Evolutionary conservation across 2,797 vertebrate species (phyloP), one percentile per base, ranked within the genome.

Genomic region (Argyrosomus regius): DNA sequence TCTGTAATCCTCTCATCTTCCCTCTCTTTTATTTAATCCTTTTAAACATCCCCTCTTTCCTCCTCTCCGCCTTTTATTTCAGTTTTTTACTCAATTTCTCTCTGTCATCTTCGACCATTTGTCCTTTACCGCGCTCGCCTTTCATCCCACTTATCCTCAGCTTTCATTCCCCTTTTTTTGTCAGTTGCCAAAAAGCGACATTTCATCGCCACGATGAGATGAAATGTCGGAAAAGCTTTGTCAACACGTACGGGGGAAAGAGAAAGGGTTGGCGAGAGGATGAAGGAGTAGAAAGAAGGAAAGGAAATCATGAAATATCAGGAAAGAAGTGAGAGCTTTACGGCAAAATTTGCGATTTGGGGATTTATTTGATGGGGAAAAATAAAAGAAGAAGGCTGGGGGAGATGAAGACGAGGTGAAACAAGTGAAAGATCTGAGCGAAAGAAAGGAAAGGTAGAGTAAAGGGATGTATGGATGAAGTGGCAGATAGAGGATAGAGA

Each of bases 381-480:
- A 13, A 45, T 13, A 45, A 45, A 45, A 20, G 39, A 13, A 2
- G 46, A 4, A 24, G 12, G 46, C 17, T 14, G 9, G n/a, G 48
- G 48, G 39, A 41, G 70, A 53, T 61, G 67, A 84, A 66, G 78
- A 76, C 16, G 77, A 61, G 5, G 16, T 16, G 11, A 22, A 72
- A 78, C 45, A 53, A 1, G n/a, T 59, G 80, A 65, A 46, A 59
- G 74, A 84, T 77, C 50, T 2, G 16, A 56, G n/a, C 46, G 14
- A 35, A 2, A 0, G 50, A 11, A 54, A 53, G 35, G 72, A 78
- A 45, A 72, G 77, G 63, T 65, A 53, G 66, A 84, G 87, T 7
- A 5, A 20, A 76, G 69, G 85, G 80, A 82, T 77, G 75, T 81
- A 81, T 83, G 87, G 85, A 90, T 89, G 90, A 85, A 80, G 84